Conservation (phyloP, 53 echinoderm and acorn worm species). For the Echinometra lucunter region DNA sequence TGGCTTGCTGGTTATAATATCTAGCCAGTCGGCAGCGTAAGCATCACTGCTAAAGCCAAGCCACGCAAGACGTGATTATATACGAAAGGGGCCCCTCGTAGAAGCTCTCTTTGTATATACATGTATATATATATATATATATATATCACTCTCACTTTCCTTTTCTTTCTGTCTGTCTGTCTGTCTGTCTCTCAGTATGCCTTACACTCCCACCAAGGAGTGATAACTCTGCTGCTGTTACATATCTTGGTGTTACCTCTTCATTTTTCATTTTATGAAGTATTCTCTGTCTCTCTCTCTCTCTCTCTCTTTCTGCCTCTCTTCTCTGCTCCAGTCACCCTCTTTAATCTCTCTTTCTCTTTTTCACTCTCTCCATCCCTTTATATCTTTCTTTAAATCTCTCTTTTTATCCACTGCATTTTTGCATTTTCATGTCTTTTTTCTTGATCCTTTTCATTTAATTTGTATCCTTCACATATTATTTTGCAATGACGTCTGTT, state of each 20-base stretch:
- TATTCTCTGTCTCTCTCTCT: background rate
- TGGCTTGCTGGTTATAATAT: constrained; percentile 4
- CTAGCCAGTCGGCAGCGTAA: background rate
- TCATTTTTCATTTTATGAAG: background rate
- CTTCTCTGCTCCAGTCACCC: background rate
- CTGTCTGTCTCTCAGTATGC: background rate
- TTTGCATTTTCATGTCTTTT: background rate
- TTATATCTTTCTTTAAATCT: background rate
- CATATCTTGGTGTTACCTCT: background rate
- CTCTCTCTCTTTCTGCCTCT: no score
- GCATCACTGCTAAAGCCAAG: constrained; percentile 40
- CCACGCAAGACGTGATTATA: constrained; percentile 7
- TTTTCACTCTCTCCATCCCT: no score
- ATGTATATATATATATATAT: no score
- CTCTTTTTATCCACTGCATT: background rate
- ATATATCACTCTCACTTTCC: no score
- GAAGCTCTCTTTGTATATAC: background rate
- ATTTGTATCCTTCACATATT: background rate
- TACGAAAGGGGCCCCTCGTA: constrained; percentile 21
- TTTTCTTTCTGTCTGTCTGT: background rate
- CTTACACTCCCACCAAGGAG: background rate
- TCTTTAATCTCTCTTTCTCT: background rate
- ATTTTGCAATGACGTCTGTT: background rate
- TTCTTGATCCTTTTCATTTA: background rate
- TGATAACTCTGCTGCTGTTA: background rate